A percentile compares a stretch with the other conserved stretches of the same genome.
Evolutionary conservation across 2,888 invertebrate genomes (phyloP).

Genomic region (Amblyjoppa proteus): DNA sequence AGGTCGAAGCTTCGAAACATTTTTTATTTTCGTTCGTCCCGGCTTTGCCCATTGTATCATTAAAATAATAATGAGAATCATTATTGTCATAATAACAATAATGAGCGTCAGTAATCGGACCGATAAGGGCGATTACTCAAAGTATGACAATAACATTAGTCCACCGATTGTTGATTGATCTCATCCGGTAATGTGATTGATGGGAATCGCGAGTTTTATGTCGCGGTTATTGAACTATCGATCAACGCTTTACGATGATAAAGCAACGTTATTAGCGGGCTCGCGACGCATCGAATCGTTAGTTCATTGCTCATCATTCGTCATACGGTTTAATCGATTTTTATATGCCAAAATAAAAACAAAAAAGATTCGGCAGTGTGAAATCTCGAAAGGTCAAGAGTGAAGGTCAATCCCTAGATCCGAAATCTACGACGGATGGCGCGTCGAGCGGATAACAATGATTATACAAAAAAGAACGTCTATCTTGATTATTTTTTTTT

Average conservation of each 20-base stretch:
- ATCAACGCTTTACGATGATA: not conserved
- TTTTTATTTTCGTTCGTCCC: not conserved
- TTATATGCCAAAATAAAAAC: not conserved
- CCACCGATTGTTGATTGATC: not conserved
- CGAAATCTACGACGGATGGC: not conserved
- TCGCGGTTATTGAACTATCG: not conserved
- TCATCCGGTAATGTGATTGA: not conserved
- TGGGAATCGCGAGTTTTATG: not conserved
- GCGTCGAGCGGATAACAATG: conserved; percentile 15
- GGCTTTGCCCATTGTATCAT: not conserved
- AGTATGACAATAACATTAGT: not conserved
- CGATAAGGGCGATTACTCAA: not conserved
- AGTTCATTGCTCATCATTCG: not conserved
- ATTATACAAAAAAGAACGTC: not conserved
- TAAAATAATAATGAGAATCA: not conserved
- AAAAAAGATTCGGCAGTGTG: not conserved
- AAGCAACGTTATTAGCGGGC: not conserved
- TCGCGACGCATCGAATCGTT: not conserved
- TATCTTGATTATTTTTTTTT: conserved; percentile 7
- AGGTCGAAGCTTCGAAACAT: too few species aligned
- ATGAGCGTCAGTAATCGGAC: not conserved
- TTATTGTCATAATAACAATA: not conserved
- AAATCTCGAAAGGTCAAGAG: not conserved
- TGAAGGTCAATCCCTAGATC: not conserved
- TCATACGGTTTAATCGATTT: not conserved